phyloP scores from a whole-genome alignment of 1,140 invertebrate species.

The Limonius californicus region DNA sequence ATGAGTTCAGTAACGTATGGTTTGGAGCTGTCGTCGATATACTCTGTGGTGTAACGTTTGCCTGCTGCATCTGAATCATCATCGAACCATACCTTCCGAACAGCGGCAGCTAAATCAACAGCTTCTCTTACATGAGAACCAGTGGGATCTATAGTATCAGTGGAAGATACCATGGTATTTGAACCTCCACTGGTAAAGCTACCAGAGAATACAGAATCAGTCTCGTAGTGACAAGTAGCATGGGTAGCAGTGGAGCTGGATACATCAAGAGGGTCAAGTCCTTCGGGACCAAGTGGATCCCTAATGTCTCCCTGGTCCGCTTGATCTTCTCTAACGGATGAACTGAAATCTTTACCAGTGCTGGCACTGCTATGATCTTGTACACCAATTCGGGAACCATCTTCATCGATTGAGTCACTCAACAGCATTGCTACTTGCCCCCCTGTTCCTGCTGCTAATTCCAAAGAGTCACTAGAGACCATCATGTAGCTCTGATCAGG shows the following conservation, averaged over 20 bases:
- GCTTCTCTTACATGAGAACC: constrained; percentile 22
- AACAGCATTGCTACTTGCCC: constrained; percentile 36
- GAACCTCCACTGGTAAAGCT: constrained; percentile 75
- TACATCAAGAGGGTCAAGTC: constrained; percentile 66
- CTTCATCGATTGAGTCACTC: constrained; percentile 53
- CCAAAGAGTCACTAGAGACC: constrained; percentile 52
- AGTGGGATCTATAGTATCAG: constrained; percentile 60
- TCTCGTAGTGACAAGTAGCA: constrained; percentile 79
- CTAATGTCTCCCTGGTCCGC: constrained; percentile 44
- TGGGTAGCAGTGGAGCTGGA: constrained; percentile 72
- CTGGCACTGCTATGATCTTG: constrained; percentile 49
- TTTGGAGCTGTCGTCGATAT: constrained; percentile 41
- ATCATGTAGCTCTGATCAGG: constrained; percentile 42
- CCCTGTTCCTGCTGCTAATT: constrained; percentile 40
- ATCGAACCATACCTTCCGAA: constrained; percentile 47
- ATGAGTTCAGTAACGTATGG: constrained; percentile 51
- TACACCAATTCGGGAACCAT: constrained; percentile 45
- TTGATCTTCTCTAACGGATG: constrained; percentile 47
- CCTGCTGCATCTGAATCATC: constrained; percentile 33
- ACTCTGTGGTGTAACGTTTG: constrained; percentile 32
- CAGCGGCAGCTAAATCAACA: constrained; percentile 43
- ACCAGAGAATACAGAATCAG: constrained; percentile 76
- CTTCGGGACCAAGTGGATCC: constrained; percentile 48
- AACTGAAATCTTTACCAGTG: constrained; percentile 49
- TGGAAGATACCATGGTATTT: constrained; percentile 68